These are phyloP conservation scores for Spatulosminthurus flaviceps DNA, from an alignment of 2,888 invertebrate genomes.

Conservation along the genomic window DNA sequence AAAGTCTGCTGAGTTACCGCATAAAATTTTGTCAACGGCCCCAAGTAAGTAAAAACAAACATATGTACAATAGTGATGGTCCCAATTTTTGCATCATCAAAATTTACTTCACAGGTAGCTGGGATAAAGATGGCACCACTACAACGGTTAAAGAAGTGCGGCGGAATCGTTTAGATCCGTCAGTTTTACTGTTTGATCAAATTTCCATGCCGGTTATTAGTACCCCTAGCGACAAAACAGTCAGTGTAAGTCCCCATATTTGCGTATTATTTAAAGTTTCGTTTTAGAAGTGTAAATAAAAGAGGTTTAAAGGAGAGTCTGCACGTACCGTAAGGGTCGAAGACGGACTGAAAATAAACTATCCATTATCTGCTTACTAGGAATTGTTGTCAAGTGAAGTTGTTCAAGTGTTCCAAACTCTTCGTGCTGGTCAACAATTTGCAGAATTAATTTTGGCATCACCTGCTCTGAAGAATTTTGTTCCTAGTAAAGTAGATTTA, in stretches of 20 bases:
- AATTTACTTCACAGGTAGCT: conserved; percentile 58
- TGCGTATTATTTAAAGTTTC: not conserved
- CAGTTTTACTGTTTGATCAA: conserved; percentile 61
- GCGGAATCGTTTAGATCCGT: conserved; percentile 62
- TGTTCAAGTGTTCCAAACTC: conserved; percentile 55
- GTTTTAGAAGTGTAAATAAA: too few relatives aligned
- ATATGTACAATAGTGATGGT: too few relatives aligned
- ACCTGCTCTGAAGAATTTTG: conserved; percentile 55
- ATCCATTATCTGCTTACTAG: conserved; percentile 49
- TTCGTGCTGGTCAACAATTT: conserved; percentile 60
- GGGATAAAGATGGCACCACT: conserved; percentile 63
- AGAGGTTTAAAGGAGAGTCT: too few relatives aligned
- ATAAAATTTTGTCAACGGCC: conserved; percentile 59
- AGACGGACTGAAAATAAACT: too few relatives aligned
- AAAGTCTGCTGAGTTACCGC: conserved; percentile 60
- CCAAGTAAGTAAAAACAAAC: conserved; percentile 61
- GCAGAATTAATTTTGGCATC: conserved; percentile 57
- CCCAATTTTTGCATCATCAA: too few relatives aligned
- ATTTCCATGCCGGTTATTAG: conserved; percentile 61
- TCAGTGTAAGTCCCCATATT: conserved; percentile 52
- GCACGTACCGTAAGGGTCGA: too few relatives aligned
- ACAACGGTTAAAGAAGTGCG: conserved; percentile 59
- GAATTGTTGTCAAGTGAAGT: conserved; percentile 59
- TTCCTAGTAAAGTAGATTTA: conserved; percentile 51
- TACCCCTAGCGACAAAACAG: conserved; percentile 57